These are phyloP conservation scores for Phengaris arion DNA, from an alignment of 2,888 invertebrate genomes.

Conservation along the genomic window DNA sequence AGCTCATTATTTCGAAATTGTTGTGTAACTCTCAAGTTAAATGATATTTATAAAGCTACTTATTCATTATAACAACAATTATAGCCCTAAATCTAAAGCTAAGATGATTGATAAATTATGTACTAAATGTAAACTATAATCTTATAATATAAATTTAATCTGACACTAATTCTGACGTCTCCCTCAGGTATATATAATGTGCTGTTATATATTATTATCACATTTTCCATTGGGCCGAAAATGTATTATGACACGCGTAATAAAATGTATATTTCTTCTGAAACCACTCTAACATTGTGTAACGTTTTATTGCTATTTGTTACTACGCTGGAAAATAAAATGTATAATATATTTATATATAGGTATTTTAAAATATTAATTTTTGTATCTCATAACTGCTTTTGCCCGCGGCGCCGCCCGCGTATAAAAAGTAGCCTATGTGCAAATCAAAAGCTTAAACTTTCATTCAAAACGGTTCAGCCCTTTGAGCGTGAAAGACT, in stretches of 20 bases:
- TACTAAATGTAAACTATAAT: too few relatives aligned
- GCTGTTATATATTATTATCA: not conserved
- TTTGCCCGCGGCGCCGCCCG: too few relatives aligned
- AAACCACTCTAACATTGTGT: constrained; percentile 9
- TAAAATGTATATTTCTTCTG: not conserved
- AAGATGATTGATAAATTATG: too few relatives aligned
- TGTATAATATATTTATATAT: too few relatives aligned
- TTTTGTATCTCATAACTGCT: not conserved
- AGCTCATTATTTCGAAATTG: constrained; percentile 6
- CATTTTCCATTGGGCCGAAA: not conserved
- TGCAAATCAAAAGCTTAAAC: not conserved
- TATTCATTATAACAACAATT: too few relatives aligned
- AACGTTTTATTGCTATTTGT: constrained; percentile 17
- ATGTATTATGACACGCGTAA: not conserved
- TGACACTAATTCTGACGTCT: not conserved
- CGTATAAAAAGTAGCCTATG: too few relatives aligned
- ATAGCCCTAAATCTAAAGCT: too few relatives aligned
- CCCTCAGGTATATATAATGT: not conserved
- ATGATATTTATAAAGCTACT: not conserved
- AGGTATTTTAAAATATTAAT: not conserved
- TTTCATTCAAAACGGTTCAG: too few relatives aligned
- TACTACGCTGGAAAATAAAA: constrained; percentile 6
- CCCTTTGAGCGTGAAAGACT: too few relatives aligned
- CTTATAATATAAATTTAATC: not conserved
- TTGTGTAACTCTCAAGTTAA: not conserved